These are phyloP conservation scores for Heliothis subflexa DNA, from an alignment of 1,140 invertebrate species.

Conservation along the genomic window DNA sequence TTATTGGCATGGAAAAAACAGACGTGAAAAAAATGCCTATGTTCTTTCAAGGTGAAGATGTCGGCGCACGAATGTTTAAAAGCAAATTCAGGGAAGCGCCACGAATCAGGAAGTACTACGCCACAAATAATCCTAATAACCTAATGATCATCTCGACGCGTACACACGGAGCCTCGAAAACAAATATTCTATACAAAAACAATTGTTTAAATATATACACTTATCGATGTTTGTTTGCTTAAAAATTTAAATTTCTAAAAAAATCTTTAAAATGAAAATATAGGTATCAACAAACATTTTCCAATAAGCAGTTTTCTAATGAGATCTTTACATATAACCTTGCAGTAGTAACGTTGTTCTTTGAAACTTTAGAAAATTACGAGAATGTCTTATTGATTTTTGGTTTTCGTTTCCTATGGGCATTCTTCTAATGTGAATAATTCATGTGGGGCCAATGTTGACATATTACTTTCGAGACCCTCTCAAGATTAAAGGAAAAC, in stretches of 20 bases:
- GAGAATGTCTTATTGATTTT: slow-evolving; percentile 57
- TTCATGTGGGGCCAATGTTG: slow-evolving; percentile 63
- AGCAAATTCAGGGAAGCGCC: slow-evolving; percentile 72
- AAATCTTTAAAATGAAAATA: neutral
- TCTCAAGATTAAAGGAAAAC: slow-evolving; percentile 61
- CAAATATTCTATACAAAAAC: slow-evolving; percentile 17
- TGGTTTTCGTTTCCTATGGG: slow-evolving; percentile 55
- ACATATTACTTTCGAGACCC: slow-evolving; percentile 64
- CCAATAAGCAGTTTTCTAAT: neutral
- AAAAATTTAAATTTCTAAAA: slow-evolving; percentile 21
- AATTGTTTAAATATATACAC: slow-evolving; percentile 19
- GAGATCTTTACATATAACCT: neutral
- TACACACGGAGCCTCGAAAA: slow-evolving; percentile 22
- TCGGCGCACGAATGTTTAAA: slow-evolving; percentile 70
- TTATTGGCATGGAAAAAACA: slow-evolving; percentile 73
- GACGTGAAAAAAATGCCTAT: slow-evolving; percentile 68
- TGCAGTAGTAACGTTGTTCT: neutral
- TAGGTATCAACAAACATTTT: neutral
- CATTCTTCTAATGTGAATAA: slow-evolving; percentile 63
- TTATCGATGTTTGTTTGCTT: slow-evolving; percentile 9
- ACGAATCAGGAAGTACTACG: slow-evolving; percentile 70
- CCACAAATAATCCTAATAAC: slow-evolving; percentile 66
- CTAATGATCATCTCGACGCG: slow-evolving; percentile 53
- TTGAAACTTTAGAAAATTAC: slow-evolving; percentile 28
- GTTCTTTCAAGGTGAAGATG: slow-evolving; percentile 79